phyloP scores from a whole-genome alignment of 1,140 invertebrate genomes.

The Brachionus paranguensis region DNA sequence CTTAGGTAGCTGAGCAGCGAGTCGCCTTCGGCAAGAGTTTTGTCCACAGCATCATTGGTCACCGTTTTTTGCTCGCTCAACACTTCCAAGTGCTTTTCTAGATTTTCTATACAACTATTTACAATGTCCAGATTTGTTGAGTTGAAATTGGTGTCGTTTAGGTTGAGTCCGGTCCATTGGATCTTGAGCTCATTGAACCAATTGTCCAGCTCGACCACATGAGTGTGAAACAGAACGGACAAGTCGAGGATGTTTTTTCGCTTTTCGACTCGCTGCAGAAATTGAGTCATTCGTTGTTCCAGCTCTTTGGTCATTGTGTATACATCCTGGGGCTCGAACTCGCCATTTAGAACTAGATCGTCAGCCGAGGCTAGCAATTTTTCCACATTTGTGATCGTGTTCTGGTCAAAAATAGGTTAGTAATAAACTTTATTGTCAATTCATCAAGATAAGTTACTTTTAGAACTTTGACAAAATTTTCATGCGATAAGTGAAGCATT shows the following conservation, averaged over 20 bases:
- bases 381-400: slow-evolving; percentile 80
- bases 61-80: slow-evolving; percentile 81
- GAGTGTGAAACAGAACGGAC: slow-evolving; percentile 88
- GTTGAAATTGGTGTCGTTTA: neutral
- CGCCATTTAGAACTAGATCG: slow-evolving; percentile 86
- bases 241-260: slow-evolving; percentile 80
- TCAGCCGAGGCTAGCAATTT: slow-evolving; percentile 89
- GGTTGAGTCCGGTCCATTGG: slow-evolving; percentile 54
- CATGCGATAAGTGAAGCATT: slow-evolving; percentile 92
- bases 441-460: neutral
- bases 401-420: neutral
- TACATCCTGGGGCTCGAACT: slow-evolving; percentile 77
- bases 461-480: slow-evolving; percentile 61
- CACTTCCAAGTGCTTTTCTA: slow-evolving; percentile 61
- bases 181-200: slow-evolving; percentile 78
- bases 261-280: slow-evolving; percentile 86
- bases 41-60: slow-evolving; percentile 78
- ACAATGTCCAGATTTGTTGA: slow-evolving; percentile 64
- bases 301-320: slow-evolving; percentile 71
- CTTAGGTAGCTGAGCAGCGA: slow-evolving; percentile 76
- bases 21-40: slow-evolving; percentile 83
- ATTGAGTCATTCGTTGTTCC: slow-evolving; percentile 76
- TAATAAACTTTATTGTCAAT: neutral
- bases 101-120: slow-evolving; percentile 75
- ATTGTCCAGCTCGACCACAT: slow-evolving; percentile 79